Conservation (phyloP, 1,140 invertebrate species). For the Ruditapes philippinarum region DNA sequence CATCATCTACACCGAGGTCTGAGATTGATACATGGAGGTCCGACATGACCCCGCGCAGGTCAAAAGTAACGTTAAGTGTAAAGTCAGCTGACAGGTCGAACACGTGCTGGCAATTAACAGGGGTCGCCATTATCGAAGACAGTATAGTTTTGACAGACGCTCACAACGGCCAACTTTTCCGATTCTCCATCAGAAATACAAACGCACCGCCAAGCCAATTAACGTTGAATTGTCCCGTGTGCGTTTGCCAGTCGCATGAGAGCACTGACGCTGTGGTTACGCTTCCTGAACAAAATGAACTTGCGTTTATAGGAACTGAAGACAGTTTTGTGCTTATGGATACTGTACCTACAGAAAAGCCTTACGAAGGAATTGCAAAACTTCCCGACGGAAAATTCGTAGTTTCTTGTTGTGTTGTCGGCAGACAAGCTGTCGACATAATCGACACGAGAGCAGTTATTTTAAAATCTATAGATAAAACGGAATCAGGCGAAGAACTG, state of each 20-base stretch:
- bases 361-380: slow-evolving; percentile 57
- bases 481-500: background rate
- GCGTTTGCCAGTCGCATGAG: slow-evolving; percentile 15
- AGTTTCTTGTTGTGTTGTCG: slow-evolving; percentile 59
- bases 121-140: slow-evolving; percentile 39
- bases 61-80: slow-evolving; percentile 39
- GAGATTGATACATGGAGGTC: background rate
- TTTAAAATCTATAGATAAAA: slow-evolving; percentile 37
- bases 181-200: background rate
- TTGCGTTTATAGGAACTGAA: slow-evolving; percentile 29
- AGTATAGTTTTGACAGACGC: slow-evolving; percentile 58
- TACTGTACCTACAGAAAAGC: slow-evolving; percentile 32
- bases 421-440: slow-evolving; percentile 51
- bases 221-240: slow-evolving; percentile 56
- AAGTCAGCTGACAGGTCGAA: slow-evolving; percentile 4
- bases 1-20: slow-evolving; percentile 4
- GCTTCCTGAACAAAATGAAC: slow-evolving; percentile 47
- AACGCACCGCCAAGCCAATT: background rate
- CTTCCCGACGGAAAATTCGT: slow-evolving; percentile 34
- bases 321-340: slow-evolving; percentile 26
- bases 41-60: background rate
- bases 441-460: slow-evolving; percentile 35
- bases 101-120: slow-evolving; percentile 59
- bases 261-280: slow-evolving; percentile 41
- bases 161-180: slow-evolving; percentile 55